These are phyloP conservation scores for Athene noctua DNA, from an alignment of 2,113 vertebrate species.

Conservation along the genomic window DNA sequence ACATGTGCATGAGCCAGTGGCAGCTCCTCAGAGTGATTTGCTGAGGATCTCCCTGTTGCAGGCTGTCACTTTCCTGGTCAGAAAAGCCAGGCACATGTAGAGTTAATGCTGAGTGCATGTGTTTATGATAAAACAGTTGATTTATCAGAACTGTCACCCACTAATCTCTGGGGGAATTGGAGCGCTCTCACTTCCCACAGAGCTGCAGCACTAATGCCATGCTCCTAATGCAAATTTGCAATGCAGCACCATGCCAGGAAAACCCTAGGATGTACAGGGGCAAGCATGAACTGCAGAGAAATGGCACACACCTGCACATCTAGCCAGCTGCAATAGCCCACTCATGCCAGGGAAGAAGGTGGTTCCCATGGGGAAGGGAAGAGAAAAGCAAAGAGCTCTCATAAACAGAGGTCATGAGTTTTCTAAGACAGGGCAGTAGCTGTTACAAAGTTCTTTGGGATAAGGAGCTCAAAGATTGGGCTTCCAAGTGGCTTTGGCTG, in stretches of 20 bases:
- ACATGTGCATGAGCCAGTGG: not conserved
- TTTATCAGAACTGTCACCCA: constrained; percentile 46
- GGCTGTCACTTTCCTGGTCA: not conserved
- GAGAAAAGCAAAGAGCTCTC: not conserved
- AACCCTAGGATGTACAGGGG: not conserved
- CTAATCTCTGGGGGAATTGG: constrained; percentile 1
- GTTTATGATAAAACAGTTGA: constrained; percentile 26
- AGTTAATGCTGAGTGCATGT: constrained; percentile 4
- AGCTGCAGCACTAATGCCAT: not conserved
- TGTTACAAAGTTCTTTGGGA: not conserved
- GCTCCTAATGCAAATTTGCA: not conserved
- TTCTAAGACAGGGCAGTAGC: not conserved
- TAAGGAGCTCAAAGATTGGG: not conserved
- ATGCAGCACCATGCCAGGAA: not conserved
- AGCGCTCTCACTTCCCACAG: not conserved
- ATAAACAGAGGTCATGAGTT: not conserved
- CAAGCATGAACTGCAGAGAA: not conserved
- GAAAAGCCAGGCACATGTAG: not conserved
- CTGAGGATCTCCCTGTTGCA: not conserved
- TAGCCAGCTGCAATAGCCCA: not conserved
- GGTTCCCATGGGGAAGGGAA: not conserved
- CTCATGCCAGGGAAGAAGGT: not conserved
- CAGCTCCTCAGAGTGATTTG: not conserved
- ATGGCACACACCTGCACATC: not conserved
- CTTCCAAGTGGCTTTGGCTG: not conserved